Percentiles rank a stretch among this genome's conserved stretches.
phyloP scores from a whole-genome alignment of 2,113 vertebrate genomes.

The Aythya baeri region DNA sequence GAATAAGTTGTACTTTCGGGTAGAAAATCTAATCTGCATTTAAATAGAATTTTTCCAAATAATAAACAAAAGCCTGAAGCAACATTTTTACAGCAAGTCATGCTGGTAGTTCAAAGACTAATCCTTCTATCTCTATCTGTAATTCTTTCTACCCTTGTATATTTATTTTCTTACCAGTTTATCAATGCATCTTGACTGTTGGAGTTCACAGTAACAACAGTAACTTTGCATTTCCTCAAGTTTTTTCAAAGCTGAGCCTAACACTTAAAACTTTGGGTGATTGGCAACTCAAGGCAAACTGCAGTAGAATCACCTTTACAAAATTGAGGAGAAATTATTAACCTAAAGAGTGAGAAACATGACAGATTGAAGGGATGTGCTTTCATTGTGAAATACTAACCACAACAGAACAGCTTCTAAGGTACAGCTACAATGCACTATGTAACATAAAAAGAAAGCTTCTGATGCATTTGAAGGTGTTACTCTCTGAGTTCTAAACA shows the following conservation, averaged over 20 bases:
- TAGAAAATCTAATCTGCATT: constrained; percentile 73
- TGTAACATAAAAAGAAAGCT: background rate
- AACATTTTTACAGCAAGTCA: constrained; percentile 57
- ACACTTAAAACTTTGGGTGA: background rate
- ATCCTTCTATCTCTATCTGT: constrained; percentile 59
- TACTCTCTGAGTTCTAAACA: background rate
- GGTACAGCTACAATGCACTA: rapidly evolving
- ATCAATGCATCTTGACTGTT: constrained; percentile 20
- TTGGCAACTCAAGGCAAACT: background rate
- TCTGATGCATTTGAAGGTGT: background rate
- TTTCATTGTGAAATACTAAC: background rate
- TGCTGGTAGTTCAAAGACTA: constrained; percentile 43
- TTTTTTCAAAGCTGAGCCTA: background rate
- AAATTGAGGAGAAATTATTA: background rate
- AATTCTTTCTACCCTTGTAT: constrained; percentile 50
- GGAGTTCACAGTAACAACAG: background rate
- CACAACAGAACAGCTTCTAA: background rate
- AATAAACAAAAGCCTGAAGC: constrained; percentile 70
- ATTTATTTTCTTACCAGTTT: constrained; percentile 54
- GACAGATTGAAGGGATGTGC: background rate
- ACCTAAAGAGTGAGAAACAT: background rate
- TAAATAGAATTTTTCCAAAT: constrained; percentile 73
- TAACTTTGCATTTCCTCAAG: background rate
- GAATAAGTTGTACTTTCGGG: constrained; percentile 48
- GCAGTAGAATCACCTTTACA: background rate